Base-by-base conservation (phyloP, 2,888 invertebrate species). In the Hydropsyche betteni region DNA sequence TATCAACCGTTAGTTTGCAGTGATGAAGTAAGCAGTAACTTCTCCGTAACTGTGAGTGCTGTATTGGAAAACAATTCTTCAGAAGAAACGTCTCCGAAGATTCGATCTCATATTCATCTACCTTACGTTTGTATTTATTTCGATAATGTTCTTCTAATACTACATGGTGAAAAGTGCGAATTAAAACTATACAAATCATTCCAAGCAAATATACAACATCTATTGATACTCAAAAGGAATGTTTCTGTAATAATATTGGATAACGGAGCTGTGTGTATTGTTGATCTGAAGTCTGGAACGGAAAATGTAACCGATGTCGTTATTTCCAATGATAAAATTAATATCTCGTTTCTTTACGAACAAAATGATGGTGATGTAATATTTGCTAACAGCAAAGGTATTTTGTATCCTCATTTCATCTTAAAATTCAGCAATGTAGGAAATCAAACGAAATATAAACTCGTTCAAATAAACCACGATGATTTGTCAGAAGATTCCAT, bases 101-200 rank as follows among this genome's bases (percentile, higher is more conserved):
- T 44, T 8, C 44, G 10, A 44, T 75, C 75, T 8, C 4, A 24
- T 10, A 71, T 76, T 33, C 55, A 74, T 38, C 24, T 68, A 50
- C 79, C 79, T 2, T 76, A 71, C 16, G 34, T 79, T 8, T 77
- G 75, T 55, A 44, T 78, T 44, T 79, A 78, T 55, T 79, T 79
- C 70, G 77, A 78, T 24, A 64, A 76, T 24, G 70, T 51, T 12
- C 8, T 79, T 6, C 14, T 79, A 5, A 50, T 76, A n/a, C 74
- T 78, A 34, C 64, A 69, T 3, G 71, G 69, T 8, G 36, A 51
- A 8, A 75, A 76, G 71, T 76, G 76, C 12, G 73, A 78, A 53
- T 68, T 79, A 7, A 71, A 64, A 74, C 68, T 78, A 0, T 69
- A 76, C 64, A 79, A 79, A 53, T 68, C 75, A n/a, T 79, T 78